Conservation (phyloP, 1,140 invertebrate species). For the Drosophila pallidifrons region DNA sequence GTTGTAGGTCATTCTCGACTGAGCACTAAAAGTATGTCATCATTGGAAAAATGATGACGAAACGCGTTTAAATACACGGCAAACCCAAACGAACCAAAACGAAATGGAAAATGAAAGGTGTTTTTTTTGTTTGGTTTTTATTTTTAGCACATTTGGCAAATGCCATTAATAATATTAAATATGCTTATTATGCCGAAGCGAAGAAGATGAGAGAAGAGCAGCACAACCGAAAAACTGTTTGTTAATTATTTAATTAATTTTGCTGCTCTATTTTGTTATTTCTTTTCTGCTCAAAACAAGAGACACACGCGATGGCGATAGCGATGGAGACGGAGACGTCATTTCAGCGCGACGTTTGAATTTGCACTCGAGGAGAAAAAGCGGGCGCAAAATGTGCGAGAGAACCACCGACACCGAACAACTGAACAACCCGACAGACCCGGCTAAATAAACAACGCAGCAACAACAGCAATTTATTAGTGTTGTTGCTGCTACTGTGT, state of each 20-base stretch:
- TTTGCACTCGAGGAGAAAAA: slow-evolving; percentile 62
- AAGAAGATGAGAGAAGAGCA: not conserved
- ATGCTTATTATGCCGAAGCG: slow-evolving; percentile 13
- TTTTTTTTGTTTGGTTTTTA: slow-evolving; percentile 53
- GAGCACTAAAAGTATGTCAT: slow-evolving; percentile 51
- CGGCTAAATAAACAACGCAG: slow-evolving; percentile 41
- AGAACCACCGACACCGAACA: slow-evolving; percentile 9
- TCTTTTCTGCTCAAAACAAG: slow-evolving; percentile 19
- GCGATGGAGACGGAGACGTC: slow-evolving; percentile 36
- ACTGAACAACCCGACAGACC: slow-evolving; percentile 21
- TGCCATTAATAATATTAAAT: slow-evolving; percentile 69
- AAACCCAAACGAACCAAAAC: slow-evolving; percentile 44
- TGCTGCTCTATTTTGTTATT: slow-evolving; percentile 33
- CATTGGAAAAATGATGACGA: slow-evolving; percentile 67
- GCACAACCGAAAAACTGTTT: slow-evolving; percentile 1
- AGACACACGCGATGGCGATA: slow-evolving; percentile 61
- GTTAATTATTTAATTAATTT: slow-evolving; percentile 80
- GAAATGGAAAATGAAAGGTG: slow-evolving; percentile 26
- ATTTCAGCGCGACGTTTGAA: slow-evolving; percentile 70
- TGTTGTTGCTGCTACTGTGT: slow-evolving; percentile 7
- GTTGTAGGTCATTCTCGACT: slow-evolving; percentile 53
- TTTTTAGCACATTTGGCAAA: slow-evolving; percentile 62
- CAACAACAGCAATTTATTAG: slow-evolving; percentile 12
- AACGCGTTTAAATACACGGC: slow-evolving; percentile 31
- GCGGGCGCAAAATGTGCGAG: slow-evolving; percentile 24